Evolutionary conservation across 1,140 invertebrate genomes (phyloP).

Genomic region (Megathymus violae): DNA sequence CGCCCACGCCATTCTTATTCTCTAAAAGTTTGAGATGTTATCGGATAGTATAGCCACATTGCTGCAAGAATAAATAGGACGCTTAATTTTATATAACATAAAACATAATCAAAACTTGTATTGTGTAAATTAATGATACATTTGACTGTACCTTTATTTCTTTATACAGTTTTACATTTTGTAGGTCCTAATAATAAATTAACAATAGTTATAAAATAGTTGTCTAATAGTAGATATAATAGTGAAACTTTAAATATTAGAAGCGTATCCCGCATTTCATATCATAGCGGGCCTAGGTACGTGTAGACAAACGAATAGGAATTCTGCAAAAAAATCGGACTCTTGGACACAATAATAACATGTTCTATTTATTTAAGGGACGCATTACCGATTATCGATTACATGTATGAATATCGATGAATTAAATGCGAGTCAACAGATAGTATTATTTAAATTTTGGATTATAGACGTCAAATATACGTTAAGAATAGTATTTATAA

Average conservation of each 20-base stretch:
- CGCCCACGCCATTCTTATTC: constrained; percentile 42
- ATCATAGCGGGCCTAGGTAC: too few relatives aligned
- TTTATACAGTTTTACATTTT: too few relatives aligned
- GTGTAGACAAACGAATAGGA: background rate
- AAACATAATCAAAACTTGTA: too few relatives aligned
- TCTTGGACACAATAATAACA: constrained; percentile 1
- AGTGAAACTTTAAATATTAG: too few relatives aligned
- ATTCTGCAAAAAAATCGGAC: background rate
- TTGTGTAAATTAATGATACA: too few relatives aligned
- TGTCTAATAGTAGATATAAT: too few relatives aligned
- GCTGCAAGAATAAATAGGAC: background rate
- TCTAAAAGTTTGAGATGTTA: constrained; percentile 49
- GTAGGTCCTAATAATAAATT: too few relatives aligned
- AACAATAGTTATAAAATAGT: too few relatives aligned
- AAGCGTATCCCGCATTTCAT: too few relatives aligned
- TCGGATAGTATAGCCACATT: constrained; percentile 32
- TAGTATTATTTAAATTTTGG: constrained; percentile 24
- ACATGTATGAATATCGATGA: constrained; percentile 49
- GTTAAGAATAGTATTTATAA: too few relatives aligned
- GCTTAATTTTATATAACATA: too few relatives aligned
- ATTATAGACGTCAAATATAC: background rate
- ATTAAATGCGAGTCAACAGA: constrained; percentile 34
- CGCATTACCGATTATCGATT: constrained; percentile 54
- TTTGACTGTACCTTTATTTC: too few relatives aligned
- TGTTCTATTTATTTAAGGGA: constrained; percentile 51